Conservation (phyloP, 2,888 invertebrate species). For the Tachystola acroxantha region DNA sequence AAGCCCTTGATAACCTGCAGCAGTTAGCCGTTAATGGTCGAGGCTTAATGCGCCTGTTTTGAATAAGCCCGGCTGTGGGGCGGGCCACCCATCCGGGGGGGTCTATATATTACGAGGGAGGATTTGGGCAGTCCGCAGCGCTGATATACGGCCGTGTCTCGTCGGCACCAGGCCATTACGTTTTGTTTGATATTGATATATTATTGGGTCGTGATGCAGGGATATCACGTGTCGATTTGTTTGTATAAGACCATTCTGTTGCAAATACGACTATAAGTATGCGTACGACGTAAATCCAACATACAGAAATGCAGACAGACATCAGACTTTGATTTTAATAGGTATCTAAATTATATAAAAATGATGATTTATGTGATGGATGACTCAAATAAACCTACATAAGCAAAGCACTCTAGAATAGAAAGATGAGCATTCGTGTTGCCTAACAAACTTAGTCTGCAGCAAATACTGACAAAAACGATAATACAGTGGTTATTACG, state of each 20-base stretch:
- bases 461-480: neutral
- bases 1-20: conserved; percentile 51
- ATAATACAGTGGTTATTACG: neutral
- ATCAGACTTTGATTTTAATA: too few relatives aligned
- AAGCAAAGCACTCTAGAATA: neutral
- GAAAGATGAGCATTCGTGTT: neutral
- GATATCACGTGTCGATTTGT: conserved; percentile 18
- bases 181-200: conserved; percentile 37
- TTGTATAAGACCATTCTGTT: neutral
- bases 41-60: conserved; percentile 51
- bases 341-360: too few relatives aligned
- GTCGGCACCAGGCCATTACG: conserved; percentile 31
- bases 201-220: conserved; percentile 18
- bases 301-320: too few relatives aligned
- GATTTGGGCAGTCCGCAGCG: conserved; percentile 35
- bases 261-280: too few relatives aligned
- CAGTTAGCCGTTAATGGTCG: conserved; percentile 44
- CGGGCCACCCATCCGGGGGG: conserved; percentile 18
- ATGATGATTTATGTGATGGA: neutral
- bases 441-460: neutral
- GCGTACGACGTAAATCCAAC: too few relatives aligned
- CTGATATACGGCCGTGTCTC: conserved; percentile 38
- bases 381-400: neutral
- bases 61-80: conserved; percentile 42
- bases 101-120: conserved; percentile 23